Evolutionary conservation across 2,888 invertebrate genomes (phyloP).

Genomic region (Diaperis boleti): DNA sequence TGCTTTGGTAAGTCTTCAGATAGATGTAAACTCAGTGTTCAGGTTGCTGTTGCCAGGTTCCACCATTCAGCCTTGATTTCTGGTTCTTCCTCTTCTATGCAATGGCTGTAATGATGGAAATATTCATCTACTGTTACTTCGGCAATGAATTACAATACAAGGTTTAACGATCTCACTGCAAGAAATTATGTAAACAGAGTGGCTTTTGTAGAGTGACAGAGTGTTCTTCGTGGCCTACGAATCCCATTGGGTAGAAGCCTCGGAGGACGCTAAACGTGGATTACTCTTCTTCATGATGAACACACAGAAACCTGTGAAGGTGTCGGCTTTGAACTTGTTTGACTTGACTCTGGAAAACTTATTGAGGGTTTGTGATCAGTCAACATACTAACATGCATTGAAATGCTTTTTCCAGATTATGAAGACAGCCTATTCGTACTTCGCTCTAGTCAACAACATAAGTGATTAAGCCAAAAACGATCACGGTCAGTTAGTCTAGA

Average conservation of each 20-base stretch:
- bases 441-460: neutral
- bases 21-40: neutral
- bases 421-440: neutral
- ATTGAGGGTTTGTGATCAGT: neutral
- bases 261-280: neutral
- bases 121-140: constrained; percentile 29
- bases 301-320: too few relatives aligned
- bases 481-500: too few relatives aligned
- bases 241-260: neutral
- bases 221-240: neutral
- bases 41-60: neutral
- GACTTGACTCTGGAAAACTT: neutral
- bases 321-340: constrained; percentile 5
- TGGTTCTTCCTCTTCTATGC: constrained; percentile 4
- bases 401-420: neutral
- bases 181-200: too few relatives aligned
- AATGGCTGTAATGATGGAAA: neutral
- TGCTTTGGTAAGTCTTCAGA: neutral
- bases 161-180: too few relatives aligned
- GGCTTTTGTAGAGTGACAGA: constrained; percentile 1
- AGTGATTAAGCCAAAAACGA: too few relatives aligned
- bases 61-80: constrained; percentile 2
- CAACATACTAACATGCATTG: neutral
- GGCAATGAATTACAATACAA: constrained; percentile 20
- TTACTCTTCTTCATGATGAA: constrained; percentile 6